Evolutionary conservation across 2,797 vertebrate genomes (phyloP).

Genomic region (Acanthiza pusilla): DNA sequence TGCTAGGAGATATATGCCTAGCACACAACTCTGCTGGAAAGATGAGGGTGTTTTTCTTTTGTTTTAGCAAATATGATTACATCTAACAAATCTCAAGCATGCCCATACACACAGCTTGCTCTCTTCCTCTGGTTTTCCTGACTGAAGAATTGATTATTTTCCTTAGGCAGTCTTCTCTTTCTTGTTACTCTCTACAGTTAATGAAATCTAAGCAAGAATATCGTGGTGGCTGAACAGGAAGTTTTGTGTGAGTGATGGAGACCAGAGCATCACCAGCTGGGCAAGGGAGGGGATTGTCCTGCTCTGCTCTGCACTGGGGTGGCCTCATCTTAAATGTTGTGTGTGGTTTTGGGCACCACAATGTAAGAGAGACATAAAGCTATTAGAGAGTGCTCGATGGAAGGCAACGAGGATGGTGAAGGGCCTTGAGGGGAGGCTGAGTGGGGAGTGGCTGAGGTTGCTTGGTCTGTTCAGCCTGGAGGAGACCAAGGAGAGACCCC

Average conservation of each 20-base stretch:
- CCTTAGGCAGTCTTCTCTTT: neutral
- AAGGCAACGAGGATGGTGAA: neutral
- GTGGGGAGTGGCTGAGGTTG: neutral
- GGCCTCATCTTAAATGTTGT: accelerated
- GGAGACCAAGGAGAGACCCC: neutral
- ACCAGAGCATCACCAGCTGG: accelerated
- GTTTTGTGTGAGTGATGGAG: neutral
- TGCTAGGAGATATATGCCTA: neutral
- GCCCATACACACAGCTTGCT: neutral
- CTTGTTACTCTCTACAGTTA: neutral
- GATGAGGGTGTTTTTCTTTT: neutral
- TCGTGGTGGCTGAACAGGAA: neutral
- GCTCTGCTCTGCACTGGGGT: neutral
- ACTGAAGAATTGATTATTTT: neutral
- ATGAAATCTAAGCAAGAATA: neutral
- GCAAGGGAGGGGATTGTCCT: neutral
- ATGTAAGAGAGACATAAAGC: neutral
- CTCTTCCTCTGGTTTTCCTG: neutral
- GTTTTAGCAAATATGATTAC: neutral
- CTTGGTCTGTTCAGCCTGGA: neutral
- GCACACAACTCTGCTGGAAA: neutral
- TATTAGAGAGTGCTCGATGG: neutral
- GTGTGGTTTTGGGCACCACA: neutral
- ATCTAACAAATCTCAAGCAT: neutral
- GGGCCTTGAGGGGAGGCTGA: neutral